Conservation (phyloP, 2,797 vertebrate genomes). For the Orestias chungarensis region DNA sequence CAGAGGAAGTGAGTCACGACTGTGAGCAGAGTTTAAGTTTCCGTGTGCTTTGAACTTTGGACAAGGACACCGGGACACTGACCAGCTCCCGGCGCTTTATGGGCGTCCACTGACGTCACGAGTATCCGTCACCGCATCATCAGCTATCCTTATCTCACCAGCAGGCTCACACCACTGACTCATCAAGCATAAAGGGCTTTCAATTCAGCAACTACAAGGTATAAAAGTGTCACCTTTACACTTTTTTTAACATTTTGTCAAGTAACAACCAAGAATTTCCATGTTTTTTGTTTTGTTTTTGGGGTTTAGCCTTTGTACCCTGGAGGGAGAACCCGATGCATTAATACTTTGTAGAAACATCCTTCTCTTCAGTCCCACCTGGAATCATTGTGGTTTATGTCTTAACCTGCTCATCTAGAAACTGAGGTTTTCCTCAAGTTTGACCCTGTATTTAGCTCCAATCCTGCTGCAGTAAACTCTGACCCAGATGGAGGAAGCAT, state of each 20-base stretch:
- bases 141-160: constrained; percentile 47
- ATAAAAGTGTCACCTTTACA: not conserved
- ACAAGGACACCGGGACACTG: constrained; percentile 44
- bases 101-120: constrained; percentile 45
- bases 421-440: not conserved
- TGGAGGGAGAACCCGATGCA: constrained; percentile 6
- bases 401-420: not conserved
- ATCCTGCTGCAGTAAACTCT: not conserved
- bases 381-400: not conserved
- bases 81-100: constrained; percentile 36
- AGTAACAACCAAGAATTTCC: not conserved
- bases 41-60: constrained; percentile 64
- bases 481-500: not conserved
- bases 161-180: constrained; percentile 22
- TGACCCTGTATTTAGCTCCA: no score
- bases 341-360: not conserved
- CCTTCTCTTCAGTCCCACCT: not conserved
- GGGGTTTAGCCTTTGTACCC: constrained; percentile 39
- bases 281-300: not conserved
- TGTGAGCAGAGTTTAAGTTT: constrained; percentile 72
- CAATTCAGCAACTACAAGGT: not conserved
- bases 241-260: not conserved
- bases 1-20: constrained; percentile 79
- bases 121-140: constrained; percentile 19
- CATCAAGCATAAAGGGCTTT: constrained; percentile 28